Base-by-base conservation (phyloP, 53 echinoderm and acorn worm species). In the Echinometra lucunter region DNA sequence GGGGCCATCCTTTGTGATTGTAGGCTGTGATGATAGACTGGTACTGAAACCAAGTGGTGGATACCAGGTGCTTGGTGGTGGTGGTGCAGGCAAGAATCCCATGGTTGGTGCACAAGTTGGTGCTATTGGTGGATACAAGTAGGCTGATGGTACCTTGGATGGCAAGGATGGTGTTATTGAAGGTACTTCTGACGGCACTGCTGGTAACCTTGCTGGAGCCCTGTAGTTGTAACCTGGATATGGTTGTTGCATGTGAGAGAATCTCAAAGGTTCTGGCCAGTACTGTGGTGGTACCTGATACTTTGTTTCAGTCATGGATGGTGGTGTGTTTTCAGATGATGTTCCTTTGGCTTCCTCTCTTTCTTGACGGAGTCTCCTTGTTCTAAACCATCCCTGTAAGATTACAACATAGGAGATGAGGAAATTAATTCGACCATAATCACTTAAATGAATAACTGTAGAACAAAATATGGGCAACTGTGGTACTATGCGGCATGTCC, bases 241-340 rank as follows among this genome's bases (percentile, higher is more conserved):
- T 23, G 63, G 9, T 7, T 18, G 72, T 72, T 60, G 60, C 57
- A 93, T 93, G 57, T 78, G 93, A 32, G 93, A 80, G 75, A 56
- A 49, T 25, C 94, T 57, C 45, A 94, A 38, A 17, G 94, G 94
- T 60, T 94, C 94, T 35, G 94, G 94, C 94, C 94, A 94, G 85
- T 94, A 94, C 85, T 94, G 83, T 15, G 94, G 94, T 10, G 94
- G 94, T 57, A 94, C 85, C 44, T 30, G 53, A 49, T 72, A 57
- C 45, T 37, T 78, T 74, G 49, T 21, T 55, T 74, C 78, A 34
- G 42, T 67, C 30, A 23, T 17, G 42, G 91, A 58, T 66, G 91
- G 27, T 37, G 66, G 0, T 37, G 45, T 69, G 57, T 45, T 55
- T 32, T 53, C 45, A 74, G 93, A 69, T 27, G 92, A 72, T 11